phyloP scores from a whole-genome alignment of 2,113 vertebrate species.

The Toxotes chatareus region DNA sequence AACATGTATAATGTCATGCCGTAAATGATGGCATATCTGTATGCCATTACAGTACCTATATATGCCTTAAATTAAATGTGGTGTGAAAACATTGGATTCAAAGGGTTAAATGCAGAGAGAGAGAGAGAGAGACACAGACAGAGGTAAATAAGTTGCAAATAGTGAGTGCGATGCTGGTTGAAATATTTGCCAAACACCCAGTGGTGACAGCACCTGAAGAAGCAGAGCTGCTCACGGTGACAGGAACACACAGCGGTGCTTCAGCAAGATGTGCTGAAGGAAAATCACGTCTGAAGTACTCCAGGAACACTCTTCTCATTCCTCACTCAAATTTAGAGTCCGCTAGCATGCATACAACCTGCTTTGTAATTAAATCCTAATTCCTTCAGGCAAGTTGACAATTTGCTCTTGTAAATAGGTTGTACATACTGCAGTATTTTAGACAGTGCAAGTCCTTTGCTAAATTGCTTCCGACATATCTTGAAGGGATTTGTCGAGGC shows the following conservation, averaged over 20 bases:
- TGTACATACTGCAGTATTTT: conserved; percentile 34
- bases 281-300: conserved; percentile 20
- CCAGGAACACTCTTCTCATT: not conserved
- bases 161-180: not conserved
- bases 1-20: not conserved
- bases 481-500: conserved; percentile 48
- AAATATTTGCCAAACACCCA: conserved; percentile 28
- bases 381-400: conserved; percentile 60
- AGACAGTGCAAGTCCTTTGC: conserved; percentile 35
- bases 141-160: conserved; percentile 5
- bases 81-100: no score
- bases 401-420: conserved; percentile 54
- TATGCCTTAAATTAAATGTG: not conserved
- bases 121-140: not conserved
- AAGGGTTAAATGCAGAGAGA: not conserved
- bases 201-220: conserved; percentile 28
- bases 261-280: conserved; percentile 12
- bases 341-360: conserved; percentile 30
- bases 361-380: conserved; percentile 63
- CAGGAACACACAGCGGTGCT: conserved; percentile 11
- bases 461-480: conserved; percentile 43
- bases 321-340: conserved; percentile 16
- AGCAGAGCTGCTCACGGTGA: not conserved
- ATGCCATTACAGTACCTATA: not conserved
- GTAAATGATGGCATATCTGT: no score